Base-by-base conservation (phyloP, 2,888 invertebrate species). In the Creontiades dilutus region DNA sequence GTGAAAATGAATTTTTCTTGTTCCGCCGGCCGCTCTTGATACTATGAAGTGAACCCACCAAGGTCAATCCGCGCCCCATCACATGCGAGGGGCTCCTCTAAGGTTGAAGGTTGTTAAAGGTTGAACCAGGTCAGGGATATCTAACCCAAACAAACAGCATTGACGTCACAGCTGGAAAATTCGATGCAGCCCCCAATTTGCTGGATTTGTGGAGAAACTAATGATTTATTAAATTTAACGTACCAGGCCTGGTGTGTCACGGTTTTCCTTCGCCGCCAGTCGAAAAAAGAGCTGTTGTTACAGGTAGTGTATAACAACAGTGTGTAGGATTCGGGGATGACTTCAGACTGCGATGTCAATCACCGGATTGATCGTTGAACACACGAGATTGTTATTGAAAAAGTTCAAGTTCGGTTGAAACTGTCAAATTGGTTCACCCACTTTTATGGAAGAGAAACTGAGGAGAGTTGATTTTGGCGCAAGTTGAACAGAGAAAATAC, bases 41-140 rank as follows among this genome's bases (percentile, higher is more conserved):
- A 23, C 27, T 48, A 11, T 19, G 19, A 52, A 4, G 48, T 11
- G 52, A 86, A 48, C 37, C 75, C 19, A 16, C 11, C 86, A 86
- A 75, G 75, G 86, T 86, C 47, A 23, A n/a, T 75, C 23, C 86
- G 68, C 68, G 37, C 37, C 13, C 46, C 61, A n/a, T 37, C 4
- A 61, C 14, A 48, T 9, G 27, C n/a, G 9, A 27, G 86, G 86
- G 86, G 86, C 86, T 86, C 86, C 75, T 75, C 75, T 47, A 61
- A 23, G 86, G 86, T 86, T 86, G 86, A 75, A 86, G 86, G 86
- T 86, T 86, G 46, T 12, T 12, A 13, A 86, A 86, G 86, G 37
- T 37, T 37, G 37, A 37, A 37, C 37, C 37, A 37, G 37, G 86
- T 86, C 86, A 86, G 48, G 86, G 68, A 16, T 13, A n/a, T 12